These are phyloP conservation scores for Chymomyza caudatula DNA, from an alignment of 2,888 invertebrate genomes.

Conservation along the genomic window DNA sequence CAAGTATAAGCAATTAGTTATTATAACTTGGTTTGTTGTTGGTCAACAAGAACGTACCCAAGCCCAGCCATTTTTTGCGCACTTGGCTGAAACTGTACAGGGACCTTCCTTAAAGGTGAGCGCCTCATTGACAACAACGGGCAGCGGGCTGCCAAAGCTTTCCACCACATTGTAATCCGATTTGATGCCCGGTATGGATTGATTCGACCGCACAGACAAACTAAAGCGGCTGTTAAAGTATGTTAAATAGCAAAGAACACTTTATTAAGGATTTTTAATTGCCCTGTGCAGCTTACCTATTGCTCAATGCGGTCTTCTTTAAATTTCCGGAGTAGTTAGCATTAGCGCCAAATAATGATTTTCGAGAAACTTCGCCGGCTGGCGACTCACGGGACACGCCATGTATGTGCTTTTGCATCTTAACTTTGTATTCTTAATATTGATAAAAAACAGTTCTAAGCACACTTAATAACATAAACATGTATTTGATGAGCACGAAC, in stretches of 20 bases:
- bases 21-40: not conserved
- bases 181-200: slow-evolving; percentile 87
- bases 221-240: slow-evolving; percentile 80
- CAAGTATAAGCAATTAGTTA: not conserved
- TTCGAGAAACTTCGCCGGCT: slow-evolving; percentile 55
- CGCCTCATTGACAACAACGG: slow-evolving; percentile 93
- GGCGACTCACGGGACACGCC: slow-evolving; percentile 61
- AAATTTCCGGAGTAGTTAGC: slow-evolving; percentile 36
- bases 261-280: not conserved
- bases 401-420: slow-evolving; percentile 67
- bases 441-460: slow-evolving; percentile 1
- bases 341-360: slow-evolving; percentile 66
- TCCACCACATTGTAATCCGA: slow-evolving; percentile 87
- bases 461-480: slow-evolving; percentile 26
- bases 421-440: not conserved
- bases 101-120: slow-evolving; percentile 86
- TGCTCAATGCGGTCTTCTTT: slow-evolving; percentile 59
- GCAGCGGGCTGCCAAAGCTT: slow-evolving; percentile 88
- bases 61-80: slow-evolving; percentile 80
- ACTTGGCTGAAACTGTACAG: slow-evolving; percentile 79
- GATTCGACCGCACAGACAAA: slow-evolving; percentile 82
- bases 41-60: slow-evolving; percentile 76
- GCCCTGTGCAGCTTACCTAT: slow-evolving; percentile 45
- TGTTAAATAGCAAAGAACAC: not conserved
- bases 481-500: not conserved